Percentiles rank a stretch among this genome's conserved stretches.
These are phyloP conservation scores for Sinonovacula constricta DNA, from an alignment of 1,140 invertebrate genomes.

Conservation along the genomic window DNA sequence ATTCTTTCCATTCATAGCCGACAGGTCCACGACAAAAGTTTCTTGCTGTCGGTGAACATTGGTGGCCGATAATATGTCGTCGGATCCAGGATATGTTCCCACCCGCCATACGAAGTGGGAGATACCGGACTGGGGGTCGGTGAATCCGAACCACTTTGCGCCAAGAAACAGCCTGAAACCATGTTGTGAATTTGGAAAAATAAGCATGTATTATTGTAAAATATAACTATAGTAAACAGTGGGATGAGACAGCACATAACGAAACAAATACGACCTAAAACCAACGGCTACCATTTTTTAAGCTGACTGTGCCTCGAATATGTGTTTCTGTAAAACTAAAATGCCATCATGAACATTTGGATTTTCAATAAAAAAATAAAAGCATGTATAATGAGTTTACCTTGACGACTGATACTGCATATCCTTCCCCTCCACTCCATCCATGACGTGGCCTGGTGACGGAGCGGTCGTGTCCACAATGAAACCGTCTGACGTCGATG, in stretches of 20 bases:
- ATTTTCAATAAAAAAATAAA: conserved; percentile 35
- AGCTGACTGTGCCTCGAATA: too few species aligned
- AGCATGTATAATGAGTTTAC: conserved; percentile 60
- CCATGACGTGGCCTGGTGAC: conserved; percentile 52
- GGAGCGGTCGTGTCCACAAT: conserved; percentile 63
- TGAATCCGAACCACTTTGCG: conserved; percentile 56
- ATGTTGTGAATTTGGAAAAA: too few species aligned
- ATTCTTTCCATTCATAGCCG: not conserved
- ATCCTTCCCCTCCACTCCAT: conserved; percentile 54
- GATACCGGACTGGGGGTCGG: conserved; percentile 53
- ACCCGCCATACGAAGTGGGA: conserved; percentile 55
- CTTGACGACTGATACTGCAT: conserved; percentile 60
- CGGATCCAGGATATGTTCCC: conserved; percentile 48
- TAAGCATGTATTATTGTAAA: too few species aligned
- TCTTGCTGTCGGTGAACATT: conserved; percentile 16
- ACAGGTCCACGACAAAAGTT: conserved; percentile 20
- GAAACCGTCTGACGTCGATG: conserved; percentile 61
- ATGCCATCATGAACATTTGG: too few species aligned
- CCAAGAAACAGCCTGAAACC: conserved; percentile 51
- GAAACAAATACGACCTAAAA: too few species aligned
- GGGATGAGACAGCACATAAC: too few species aligned
- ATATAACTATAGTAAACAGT: too few species aligned
- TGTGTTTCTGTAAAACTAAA: too few species aligned
- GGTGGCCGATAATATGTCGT: conserved; percentile 38
- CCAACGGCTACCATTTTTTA: too few species aligned